These are phyloP conservation scores for Choloepus hoffmanni DNA, from an alignment of 2,113 vertebrate species.

Conservation along the genomic window DNA sequence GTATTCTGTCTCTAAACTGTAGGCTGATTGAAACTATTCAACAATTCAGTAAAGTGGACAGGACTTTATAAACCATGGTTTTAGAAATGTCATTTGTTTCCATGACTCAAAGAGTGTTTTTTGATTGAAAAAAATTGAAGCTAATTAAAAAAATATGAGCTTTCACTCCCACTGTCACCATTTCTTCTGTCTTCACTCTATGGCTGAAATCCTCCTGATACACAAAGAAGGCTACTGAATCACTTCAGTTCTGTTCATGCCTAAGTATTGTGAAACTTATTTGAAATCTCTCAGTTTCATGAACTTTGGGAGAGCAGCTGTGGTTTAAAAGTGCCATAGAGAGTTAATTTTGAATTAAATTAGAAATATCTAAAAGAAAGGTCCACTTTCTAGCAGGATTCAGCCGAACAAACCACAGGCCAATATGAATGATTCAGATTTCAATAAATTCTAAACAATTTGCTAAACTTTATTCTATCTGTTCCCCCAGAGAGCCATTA, in stretches of 20 bases:
- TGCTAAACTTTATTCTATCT: conserved; percentile 5
- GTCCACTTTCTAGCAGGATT: neutral
- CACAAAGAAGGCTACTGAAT: conserved; percentile 2
- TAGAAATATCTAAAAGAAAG: neutral
- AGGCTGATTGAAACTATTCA: conserved; percentile 36
- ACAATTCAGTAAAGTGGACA: conserved; percentile 41
- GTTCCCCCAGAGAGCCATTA: neutral
- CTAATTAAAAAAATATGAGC: conserved; percentile 53
- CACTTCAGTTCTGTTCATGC: neutral
- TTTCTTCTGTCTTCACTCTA: neutral
- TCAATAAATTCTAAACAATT: neutral
- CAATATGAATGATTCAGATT: neutral
- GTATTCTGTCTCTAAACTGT: neutral
- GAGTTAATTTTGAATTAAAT: neutral
- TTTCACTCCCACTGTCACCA: neutral
- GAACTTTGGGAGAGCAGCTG: conserved; percentile 28
- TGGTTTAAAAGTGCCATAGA: neutral
- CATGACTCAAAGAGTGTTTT: conserved; percentile 38
- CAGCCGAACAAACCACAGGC: conserved; percentile 9
- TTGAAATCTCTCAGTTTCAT: conserved; percentile 42
- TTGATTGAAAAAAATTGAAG: conserved; percentile 16
- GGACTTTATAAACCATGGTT: conserved; percentile 27
- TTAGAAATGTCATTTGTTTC: conserved; percentile 49
- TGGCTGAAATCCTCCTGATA: conserved; percentile 1
- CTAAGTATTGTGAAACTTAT: neutral